Base-by-base conservation (phyloP, 2,888 invertebrate genomes). In the Stenolophus ochropezus region DNA sequence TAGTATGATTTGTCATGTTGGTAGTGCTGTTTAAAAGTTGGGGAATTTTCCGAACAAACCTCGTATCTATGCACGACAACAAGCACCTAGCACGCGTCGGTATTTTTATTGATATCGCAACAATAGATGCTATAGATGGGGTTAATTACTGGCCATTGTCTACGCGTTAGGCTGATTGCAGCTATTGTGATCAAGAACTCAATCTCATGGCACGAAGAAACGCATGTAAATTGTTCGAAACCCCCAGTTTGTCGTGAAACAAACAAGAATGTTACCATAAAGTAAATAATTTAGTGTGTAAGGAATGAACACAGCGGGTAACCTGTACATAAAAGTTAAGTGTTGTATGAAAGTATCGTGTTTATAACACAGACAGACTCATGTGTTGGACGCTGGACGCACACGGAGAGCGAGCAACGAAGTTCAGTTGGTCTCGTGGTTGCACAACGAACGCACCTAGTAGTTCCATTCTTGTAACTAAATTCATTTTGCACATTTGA, bases 181-280 rank as follows among this genome's bases (percentile, higher is more conserved):
- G 61, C 83, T 82, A 83, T 84, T 84, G 82, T 84, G 83, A 85
- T 84, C 85, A 84, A 85, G 84, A 83, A 82, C 83, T 82, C 84
- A 84, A 85, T 84, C 84, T 80, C 74, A 20, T 76, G 8, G 18
- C 33, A 33, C 33, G 18, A 27, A 58, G 11, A 76, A 73, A 56
- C 58, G 58, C 21, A 77, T 77, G 76, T 58, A 77, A 77, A 77
- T 77, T 16, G 51, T 51, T 51, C 51, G 11, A 69, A 61, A 61
- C 14, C 61, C 25, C 49, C 25, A 21, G 27, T 77, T 82, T 77
- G 76, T 71, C 53, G 82, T 71, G 76, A 53, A 42, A 69, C 81
- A 84, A 83, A 83, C 84, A 83, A 84, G 83, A 85, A 86, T 86
- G 87, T 87, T 87, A 87, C 87, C 87, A 87, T 86, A 86, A 85